A percentile compares a stretch with the other conserved stretches of the same genome.
Conservation (phyloP, 2,113 vertebrate genomes). For the Tetraodon nigroviridis region DNA sequence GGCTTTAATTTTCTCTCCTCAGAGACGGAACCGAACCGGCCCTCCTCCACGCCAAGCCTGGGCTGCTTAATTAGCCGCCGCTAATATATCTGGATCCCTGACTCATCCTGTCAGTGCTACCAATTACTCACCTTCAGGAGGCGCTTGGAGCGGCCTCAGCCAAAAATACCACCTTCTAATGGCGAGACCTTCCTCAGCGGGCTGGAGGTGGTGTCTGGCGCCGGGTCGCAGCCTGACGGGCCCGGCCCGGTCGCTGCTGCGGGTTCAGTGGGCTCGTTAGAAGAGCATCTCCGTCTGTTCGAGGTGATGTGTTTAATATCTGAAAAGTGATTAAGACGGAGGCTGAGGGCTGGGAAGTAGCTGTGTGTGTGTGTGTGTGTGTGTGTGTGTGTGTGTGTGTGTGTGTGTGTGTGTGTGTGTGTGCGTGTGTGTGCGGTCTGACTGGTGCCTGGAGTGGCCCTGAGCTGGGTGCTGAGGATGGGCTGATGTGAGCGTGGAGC, state of each 20-base stretch:
- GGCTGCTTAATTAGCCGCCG: constrained; percentile 48
- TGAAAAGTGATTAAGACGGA: too few species aligned
- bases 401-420: too few species aligned
- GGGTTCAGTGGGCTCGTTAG: too few species aligned
- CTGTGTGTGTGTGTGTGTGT: too few species aligned
- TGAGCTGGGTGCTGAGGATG: constrained; percentile 5
- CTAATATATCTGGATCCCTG: constrained; percentile 60
- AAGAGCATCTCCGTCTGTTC: too few species aligned
- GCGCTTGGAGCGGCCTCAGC: constrained; percentile 23
- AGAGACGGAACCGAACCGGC: not conserved
- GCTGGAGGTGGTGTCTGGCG: constrained; percentile 19
- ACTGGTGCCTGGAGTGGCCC: constrained; percentile 22
- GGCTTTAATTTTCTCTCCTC: too few species aligned
- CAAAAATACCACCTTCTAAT: constrained; percentile 56
- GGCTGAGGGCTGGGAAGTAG: too few species aligned
- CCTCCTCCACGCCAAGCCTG: constrained; percentile 5
- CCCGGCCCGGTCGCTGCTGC: too few species aligned
- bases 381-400: too few species aligned
- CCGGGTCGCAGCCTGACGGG: constrained; percentile 1
- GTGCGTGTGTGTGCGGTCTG: too few species aligned
- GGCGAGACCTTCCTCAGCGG: constrained; percentile 32
- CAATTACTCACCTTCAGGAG: constrained; percentile 60
- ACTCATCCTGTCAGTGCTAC: constrained; percentile 54
- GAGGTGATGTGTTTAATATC: too few species aligned
- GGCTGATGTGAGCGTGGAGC: constrained; percentile 22